A percentile compares a stretch with the other conserved stretches of the same genome.
Evolutionary conservation across 2,888 invertebrate species (phyloP).

Genomic region (Marasmarcha lunaedactyla): DNA sequence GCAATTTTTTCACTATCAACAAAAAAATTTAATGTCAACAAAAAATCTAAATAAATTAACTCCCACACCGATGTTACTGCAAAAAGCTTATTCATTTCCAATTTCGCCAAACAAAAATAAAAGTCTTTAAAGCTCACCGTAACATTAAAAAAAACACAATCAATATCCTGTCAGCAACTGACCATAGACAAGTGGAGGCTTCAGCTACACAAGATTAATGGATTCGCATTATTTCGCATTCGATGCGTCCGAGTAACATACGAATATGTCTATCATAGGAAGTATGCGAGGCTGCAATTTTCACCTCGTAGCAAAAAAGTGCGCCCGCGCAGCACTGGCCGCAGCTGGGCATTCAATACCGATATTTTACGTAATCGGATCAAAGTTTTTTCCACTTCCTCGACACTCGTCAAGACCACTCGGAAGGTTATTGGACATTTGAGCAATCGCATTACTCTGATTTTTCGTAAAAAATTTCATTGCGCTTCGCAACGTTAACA

Average conservation of each 20-base stretch:
- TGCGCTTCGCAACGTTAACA: too few species aligned
- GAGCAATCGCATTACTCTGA: constrained; percentile 4
- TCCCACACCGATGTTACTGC: too few species aligned
- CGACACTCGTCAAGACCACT: neutral
- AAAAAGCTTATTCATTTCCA: too few species aligned
- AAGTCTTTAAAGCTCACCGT: neutral
- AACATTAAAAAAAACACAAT: constrained; percentile 32
- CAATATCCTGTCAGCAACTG: constrained; percentile 68
- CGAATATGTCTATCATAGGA: constrained; percentile 60
- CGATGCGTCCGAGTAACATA: constrained; percentile 60
- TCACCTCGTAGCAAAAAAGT: constrained; percentile 30
- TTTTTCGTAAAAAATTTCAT: too few species aligned
- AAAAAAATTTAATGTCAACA: too few species aligned
- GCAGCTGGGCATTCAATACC: constrained; percentile 41
- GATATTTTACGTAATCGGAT: constrained; percentile 54
- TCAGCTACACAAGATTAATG: constrained; percentile 55
- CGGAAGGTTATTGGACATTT: constrained; percentile 9
- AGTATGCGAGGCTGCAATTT: constrained; percentile 52
- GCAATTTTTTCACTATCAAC: too few species aligned
- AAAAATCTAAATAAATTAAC: too few species aligned
- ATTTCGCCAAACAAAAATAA: neutral
- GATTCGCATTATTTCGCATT: constrained; percentile 61
- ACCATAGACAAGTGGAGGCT: constrained; percentile 56
- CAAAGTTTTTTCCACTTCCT: constrained; percentile 37
- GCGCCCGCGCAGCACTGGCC: constrained; percentile 44